Conservation (phyloP, 2,797 vertebrate species). For the Premnoplex brunnescens region DNA sequence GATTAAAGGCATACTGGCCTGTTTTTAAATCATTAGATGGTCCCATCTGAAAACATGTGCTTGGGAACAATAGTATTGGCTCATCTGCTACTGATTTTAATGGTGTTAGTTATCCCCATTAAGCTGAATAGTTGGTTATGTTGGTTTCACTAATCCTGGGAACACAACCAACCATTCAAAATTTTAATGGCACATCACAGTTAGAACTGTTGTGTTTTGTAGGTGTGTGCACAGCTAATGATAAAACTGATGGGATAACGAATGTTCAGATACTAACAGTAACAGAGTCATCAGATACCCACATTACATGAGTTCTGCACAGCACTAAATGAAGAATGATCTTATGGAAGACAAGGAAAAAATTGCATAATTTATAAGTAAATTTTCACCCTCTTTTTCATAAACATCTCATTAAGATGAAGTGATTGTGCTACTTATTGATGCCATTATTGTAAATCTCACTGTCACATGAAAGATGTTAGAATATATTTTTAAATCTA, state of each 20-base stretch:
- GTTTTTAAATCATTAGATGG: background rate
- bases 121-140: background rate
- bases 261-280: background rate
- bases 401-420: background rate
- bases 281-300: background rate
- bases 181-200: background rate
- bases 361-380: background rate
- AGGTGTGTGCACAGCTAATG: background rate
- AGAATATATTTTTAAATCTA: background rate
- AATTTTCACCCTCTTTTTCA: background rate
- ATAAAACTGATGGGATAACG: background rate
- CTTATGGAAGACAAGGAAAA: background rate
- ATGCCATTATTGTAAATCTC: background rate
- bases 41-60: background rate
- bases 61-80: background rate
- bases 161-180: constrained; percentile 24
- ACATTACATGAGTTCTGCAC: background rate
- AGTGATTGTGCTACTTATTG: background rate
- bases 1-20: background rate
- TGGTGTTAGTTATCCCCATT: background rate
- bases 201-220: background rate
- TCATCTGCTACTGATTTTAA: constrained; percentile 15
- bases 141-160: background rate
- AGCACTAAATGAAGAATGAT: background rate
- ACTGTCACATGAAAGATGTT: background rate